These are phyloP conservation scores for Micoletzkya japonica DNA, from an alignment of 2,888 invertebrate species.

Conservation along the genomic window DNA sequence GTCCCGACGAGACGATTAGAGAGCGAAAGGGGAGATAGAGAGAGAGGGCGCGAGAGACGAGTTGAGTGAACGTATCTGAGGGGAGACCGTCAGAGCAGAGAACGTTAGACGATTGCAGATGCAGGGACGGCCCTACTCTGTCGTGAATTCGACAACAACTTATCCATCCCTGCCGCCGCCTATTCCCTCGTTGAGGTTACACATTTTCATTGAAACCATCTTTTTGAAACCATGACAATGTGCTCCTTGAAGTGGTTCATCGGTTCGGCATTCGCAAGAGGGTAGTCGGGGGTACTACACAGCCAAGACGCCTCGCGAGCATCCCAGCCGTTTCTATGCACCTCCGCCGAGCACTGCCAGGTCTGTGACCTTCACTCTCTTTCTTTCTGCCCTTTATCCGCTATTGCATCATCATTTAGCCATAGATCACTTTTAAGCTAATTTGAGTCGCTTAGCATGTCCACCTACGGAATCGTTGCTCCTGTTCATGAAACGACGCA, in stretches of 20 bases:
- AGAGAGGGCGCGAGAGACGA: not conserved
- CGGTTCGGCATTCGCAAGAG: not conserved
- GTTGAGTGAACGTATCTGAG: slow-evolving; percentile 1
- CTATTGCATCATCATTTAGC: not conserved
- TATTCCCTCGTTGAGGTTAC: slow-evolving; percentile 6
- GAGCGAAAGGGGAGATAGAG: not conserved
- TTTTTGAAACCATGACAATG: not conserved
- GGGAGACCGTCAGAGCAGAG: not conserved
- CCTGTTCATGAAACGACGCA: not conserved
- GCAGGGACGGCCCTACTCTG: slow-evolving; percentile 8
- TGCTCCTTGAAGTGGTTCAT: not conserved
- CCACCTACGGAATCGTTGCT: slow-evolving; percentile 23
- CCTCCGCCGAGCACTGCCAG: slow-evolving; percentile 27
- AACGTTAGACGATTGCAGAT: not conserved
- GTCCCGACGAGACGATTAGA: not conserved
- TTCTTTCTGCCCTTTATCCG: too few species aligned
- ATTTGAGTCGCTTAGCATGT: slow-evolving; percentile 9
- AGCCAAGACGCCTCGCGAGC: not conserved
- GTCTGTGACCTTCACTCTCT: not conserved
- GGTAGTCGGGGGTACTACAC: not conserved
- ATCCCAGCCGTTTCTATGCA: slow-evolving; percentile 26
- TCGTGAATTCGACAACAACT: slow-evolving; percentile 21
- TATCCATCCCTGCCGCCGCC: slow-evolving; percentile 26
- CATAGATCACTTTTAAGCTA: not conserved
- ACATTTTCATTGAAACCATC: not conserved